Percentiles rank a stretch among this genome's conserved stretches.
These are phyloP conservation scores for Gyps fulvus DNA, from an alignment of 2,113 vertebrate genomes.

Conservation along the genomic window DNA sequence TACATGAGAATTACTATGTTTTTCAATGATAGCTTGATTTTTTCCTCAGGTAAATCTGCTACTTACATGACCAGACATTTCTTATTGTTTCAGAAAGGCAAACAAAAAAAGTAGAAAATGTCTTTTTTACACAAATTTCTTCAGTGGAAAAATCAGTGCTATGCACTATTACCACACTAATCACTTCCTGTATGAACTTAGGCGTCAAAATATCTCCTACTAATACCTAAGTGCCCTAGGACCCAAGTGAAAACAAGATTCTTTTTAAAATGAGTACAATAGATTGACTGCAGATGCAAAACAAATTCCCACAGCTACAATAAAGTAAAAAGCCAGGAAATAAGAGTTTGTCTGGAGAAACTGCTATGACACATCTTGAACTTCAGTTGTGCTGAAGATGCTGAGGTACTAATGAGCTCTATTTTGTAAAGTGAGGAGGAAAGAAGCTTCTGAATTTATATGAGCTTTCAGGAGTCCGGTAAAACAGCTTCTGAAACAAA, in stretches of 20 bases:
- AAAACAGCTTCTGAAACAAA: background rate
- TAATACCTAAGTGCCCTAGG: background rate
- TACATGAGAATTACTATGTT: slow-evolving; percentile 15
- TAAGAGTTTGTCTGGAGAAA: slow-evolving; percentile 49
- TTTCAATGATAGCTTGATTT: slow-evolving; percentile 17
- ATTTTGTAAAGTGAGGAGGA: background rate
- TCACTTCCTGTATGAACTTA: background rate
- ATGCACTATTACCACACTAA: background rate
- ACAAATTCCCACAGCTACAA: slow-evolving; percentile 67
- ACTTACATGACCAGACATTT: background rate
- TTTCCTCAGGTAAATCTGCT: background rate
- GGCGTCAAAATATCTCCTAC: background rate
- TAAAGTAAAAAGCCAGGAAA: slow-evolving; percentile 62
- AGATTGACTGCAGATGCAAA: slow-evolving; percentile 61
- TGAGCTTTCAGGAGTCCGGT: background rate
- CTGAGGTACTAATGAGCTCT: background rate
- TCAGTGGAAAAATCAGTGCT: background rate
- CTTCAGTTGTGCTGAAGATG: background rate
- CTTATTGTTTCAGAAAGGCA: background rate
- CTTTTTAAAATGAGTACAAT: slow-evolving; percentile 49
- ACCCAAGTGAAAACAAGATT: slow-evolving; percentile 48
- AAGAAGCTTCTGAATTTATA: background rate
- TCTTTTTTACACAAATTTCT: background rate
- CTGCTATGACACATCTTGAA: slow-evolving; percentile 25
- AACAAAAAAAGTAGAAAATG: background rate